phyloP scores from a whole-genome alignment of 92 coral and sea anemone genomes.

The Parazoanthus darwini region DNA sequence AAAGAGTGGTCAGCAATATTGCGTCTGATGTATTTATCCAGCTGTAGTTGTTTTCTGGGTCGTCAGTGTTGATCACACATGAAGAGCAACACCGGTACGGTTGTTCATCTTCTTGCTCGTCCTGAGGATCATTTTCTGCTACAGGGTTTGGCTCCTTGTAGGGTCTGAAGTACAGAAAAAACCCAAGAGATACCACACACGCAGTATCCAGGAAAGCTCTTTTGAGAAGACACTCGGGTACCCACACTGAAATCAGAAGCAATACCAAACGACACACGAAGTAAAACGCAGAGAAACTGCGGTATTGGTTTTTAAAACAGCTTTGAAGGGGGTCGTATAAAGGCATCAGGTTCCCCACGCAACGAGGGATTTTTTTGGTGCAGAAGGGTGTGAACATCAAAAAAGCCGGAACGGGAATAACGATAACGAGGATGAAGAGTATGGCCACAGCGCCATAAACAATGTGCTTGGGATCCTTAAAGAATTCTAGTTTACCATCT shows the following conservation, averaged over 20 bases:
- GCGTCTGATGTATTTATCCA: slow-evolving; percentile 87
- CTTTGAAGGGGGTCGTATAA: slow-evolving; percentile 48
- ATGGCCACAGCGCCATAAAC: slow-evolving; percentile 25
- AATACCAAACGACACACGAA: slow-evolving; percentile 44
- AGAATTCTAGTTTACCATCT: slow-evolving; percentile 3
- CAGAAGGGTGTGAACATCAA: slow-evolving; percentile 55
- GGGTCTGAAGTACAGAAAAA: slow-evolving; percentile 48
- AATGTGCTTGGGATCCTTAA: not conserved
- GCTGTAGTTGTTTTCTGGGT: slow-evolving; percentile 32
- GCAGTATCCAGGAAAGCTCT: slow-evolving; percentile 6
- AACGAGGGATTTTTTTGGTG: slow-evolving; percentile 28
- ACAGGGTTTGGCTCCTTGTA: slow-evolving; percentile 22
- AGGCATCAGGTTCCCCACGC: slow-evolving; percentile 37
- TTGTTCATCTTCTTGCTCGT: slow-evolving; percentile 2
- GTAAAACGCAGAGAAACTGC: slow-evolving; percentile 57
- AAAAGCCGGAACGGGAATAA: slow-evolving; percentile 49
- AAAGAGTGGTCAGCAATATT: slow-evolving; percentile 67
- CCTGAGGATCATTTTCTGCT: not conserved
- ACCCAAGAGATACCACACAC: not conserved
- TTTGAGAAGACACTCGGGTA: not conserved
- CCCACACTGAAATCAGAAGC: not conserved
- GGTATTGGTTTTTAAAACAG: slow-evolving; percentile 53
- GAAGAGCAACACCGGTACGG: not conserved
- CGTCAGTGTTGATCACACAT: not conserved
- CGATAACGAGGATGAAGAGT: slow-evolving; percentile 38